Evolutionary conservation across 2,113 vertebrate genomes (phyloP).

Genomic region (Tympanuchus pallidicinctus): DNA sequence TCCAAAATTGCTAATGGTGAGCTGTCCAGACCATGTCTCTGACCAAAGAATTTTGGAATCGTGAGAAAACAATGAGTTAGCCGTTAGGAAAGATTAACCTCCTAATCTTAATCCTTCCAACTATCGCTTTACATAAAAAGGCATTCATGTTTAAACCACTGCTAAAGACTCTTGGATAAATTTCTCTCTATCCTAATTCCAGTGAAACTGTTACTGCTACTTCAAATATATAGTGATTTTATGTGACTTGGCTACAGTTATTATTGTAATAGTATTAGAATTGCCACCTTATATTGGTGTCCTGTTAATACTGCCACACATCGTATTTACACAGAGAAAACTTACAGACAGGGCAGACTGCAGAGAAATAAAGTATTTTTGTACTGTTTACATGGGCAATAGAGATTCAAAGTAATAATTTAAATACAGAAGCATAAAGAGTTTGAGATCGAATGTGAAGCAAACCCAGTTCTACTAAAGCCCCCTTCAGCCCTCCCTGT

Average conservation of each 20-base stretch:
- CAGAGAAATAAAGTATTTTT: constrained; percentile 8
- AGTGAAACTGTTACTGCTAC: constrained; percentile 22
- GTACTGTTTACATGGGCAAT: neutral
- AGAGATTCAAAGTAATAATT: neutral
- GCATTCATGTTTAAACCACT: constrained; percentile 49
- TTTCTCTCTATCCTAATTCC: constrained; percentile 22
- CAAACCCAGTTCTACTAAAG: neutral
- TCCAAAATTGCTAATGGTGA: constrained; percentile 66
- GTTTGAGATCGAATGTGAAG: neutral
- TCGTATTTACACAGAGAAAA: neutral
- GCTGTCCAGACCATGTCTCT: constrained; percentile 56
- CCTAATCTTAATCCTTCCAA: constrained; percentile 55
- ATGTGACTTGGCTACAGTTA: neutral
- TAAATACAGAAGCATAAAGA: neutral
- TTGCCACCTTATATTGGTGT: neutral
- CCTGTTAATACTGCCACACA: neutral
- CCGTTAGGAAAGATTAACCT: constrained; percentile 60
- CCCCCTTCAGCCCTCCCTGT: neutral
- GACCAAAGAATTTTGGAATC: constrained; percentile 66
- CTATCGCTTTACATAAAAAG: constrained; percentile 37
- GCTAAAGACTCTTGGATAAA: constrained; percentile 47
- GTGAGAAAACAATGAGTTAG: constrained; percentile 65
- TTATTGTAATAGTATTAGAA: neutral
- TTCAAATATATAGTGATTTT: constrained; percentile 46
- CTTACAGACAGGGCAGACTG: neutral